Percentiles rank a stretch among this genome's conserved stretches.
Evolutionary conservation across 1,140 invertebrate species (phyloP).

Genomic region (Diorhabda sublineata): DNA sequence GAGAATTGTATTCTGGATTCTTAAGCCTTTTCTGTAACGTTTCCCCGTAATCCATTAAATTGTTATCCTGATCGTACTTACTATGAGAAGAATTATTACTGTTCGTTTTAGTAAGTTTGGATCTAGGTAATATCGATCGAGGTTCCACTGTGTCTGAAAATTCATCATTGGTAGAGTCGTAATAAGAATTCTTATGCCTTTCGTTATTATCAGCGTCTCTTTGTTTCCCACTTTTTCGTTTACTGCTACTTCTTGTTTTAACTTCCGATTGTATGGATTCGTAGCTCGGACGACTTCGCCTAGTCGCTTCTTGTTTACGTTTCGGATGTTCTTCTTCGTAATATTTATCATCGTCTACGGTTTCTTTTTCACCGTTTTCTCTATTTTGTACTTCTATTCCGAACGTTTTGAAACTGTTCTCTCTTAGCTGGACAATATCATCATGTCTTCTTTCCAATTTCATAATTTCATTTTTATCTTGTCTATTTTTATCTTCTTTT

Average conservation of each 20-base stretch:
- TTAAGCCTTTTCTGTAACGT: conserved; percentile 48
- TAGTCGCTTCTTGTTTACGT: conserved; percentile 35
- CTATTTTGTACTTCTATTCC: conserved; percentile 39
- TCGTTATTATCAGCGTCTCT: conserved; percentile 42
- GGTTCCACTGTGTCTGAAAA: conserved; percentile 52
- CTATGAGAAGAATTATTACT: conserved; percentile 47
- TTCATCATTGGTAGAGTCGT: conserved; percentile 58
- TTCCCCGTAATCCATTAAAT: conserved; percentile 49
- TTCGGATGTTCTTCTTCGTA: conserved; percentile 47
- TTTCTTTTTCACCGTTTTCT: conserved; percentile 45
- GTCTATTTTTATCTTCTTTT: conserved; percentile 33
- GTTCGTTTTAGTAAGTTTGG: conserved; percentile 62
- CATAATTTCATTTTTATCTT: conserved; percentile 34
- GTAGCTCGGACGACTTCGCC: conserved; percentile 45
- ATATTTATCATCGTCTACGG: conserved; percentile 48
- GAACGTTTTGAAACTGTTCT: conserved; percentile 42
- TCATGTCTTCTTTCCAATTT: conserved; percentile 29
- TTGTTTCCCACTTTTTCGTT: conserved; percentile 35
- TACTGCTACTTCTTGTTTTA: conserved; percentile 48
- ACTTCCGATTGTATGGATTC: conserved; percentile 43
- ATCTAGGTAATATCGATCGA: conserved; percentile 64
- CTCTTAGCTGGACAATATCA: conserved; percentile 33
- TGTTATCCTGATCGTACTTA: conserved; percentile 42
- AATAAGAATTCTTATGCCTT: conserved; percentile 41
- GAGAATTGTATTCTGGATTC: conserved; percentile 48